These are phyloP conservation scores for Lepus oiostolus DNA, from an alignment of 2,797 vertebrate genomes.

Conservation along the genomic window DNA sequence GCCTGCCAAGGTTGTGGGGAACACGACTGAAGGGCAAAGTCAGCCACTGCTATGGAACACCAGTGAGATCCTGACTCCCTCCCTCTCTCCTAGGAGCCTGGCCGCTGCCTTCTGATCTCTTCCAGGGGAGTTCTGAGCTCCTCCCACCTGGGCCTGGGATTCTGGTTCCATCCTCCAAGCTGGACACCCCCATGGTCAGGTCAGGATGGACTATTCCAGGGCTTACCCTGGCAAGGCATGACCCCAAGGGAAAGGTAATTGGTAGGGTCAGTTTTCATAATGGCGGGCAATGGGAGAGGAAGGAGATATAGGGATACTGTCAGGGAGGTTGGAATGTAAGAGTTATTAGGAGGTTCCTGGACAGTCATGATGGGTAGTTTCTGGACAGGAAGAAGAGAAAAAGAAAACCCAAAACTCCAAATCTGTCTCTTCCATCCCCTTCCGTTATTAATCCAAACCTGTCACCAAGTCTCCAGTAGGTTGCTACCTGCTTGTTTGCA, in stretches of 20 bases:
- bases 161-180: background rate
- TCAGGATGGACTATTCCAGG: no score
- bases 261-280: background rate
- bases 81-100: background rate
- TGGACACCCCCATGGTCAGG: background rate
- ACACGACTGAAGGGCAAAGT: background rate
- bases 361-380: background rate
- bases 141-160: background rate
- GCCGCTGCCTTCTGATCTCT: background rate
- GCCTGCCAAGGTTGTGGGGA: background rate
- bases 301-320: background rate
- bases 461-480: accelerated
- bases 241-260: background rate
- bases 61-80: background rate
- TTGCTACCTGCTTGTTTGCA: accelerated
- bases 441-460: background rate
- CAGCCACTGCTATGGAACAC: background rate
- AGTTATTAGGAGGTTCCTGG: no score
- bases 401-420: background rate
- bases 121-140: background rate
- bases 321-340: background rate
- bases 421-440: background rate
- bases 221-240: background rate
- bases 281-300: background rate
- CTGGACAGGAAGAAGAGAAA: background rate